Conservation (phyloP, 2,113 vertebrate species). For the Lynx canadensis region DNA sequence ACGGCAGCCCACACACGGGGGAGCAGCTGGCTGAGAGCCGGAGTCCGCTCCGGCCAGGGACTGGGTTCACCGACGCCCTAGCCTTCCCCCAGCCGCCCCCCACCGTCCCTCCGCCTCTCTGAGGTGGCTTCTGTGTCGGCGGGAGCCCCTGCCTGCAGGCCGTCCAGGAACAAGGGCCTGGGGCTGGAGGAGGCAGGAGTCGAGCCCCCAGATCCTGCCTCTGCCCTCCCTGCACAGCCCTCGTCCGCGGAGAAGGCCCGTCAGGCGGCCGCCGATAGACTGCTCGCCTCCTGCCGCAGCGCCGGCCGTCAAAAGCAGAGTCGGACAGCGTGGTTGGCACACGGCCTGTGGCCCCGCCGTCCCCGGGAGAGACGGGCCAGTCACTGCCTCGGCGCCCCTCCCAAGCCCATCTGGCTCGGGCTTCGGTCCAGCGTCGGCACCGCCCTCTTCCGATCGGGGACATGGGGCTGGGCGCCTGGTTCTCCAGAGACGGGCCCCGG, state of each 20-base stretch:
- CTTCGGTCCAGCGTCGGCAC: not conserved
- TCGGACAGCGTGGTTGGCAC: not conserved
- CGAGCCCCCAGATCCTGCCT: fast-evolving
- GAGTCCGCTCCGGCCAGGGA: not conserved
- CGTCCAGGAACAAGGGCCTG: not conserved
- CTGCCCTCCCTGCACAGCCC: not conserved
- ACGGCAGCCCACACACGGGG: not conserved
- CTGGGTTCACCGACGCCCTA: not conserved
- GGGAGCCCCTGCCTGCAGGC: not conserved
- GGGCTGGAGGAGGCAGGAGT: not conserved
- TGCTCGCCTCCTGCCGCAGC: not conserved
- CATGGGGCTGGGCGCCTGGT: not conserved
- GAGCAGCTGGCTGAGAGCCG: not conserved
- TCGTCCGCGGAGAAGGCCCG: not conserved
- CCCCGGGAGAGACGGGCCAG: not conserved
- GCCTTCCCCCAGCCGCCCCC: not conserved
- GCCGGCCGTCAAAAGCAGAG: not conserved
- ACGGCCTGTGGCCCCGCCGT: not conserved
- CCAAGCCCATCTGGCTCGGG: not conserved
- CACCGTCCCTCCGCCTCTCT: too few species aligned
- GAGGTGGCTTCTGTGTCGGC: not conserved
- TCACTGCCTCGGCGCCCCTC: not conserved
- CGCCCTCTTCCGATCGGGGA: not conserved
- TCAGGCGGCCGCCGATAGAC: not conserved
- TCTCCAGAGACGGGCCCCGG: not conserved